phyloP scores from a whole-genome alignment of 2,797 vertebrate species.

The Pantherophis alleghaniensis region DNA sequence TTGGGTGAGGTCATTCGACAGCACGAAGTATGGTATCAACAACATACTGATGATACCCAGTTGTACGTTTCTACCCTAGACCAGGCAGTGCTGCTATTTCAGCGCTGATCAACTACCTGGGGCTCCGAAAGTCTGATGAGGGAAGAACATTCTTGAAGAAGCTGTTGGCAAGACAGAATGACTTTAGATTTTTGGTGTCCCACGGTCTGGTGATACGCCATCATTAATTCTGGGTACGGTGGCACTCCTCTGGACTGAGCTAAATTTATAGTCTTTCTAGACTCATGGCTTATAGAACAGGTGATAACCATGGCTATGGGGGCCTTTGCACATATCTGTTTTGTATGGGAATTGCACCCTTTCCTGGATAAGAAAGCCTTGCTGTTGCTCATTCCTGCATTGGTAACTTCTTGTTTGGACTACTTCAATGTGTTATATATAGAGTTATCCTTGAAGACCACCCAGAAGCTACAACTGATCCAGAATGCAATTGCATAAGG shows the following conservation, averaged over 20 bases:
- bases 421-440: background rate
- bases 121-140: background rate
- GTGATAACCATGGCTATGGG: background rate
- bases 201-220: background rate
- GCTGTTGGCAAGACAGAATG: background rate
- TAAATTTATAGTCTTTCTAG: background rate
- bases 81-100: background rate
- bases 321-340: background rate
- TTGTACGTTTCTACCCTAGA: background rate
- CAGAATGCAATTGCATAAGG: background rate
- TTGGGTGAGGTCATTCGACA: background rate
- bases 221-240: background rate
- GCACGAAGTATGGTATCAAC: background rate
- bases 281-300: background rate
- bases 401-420: background rate
- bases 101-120: background rate
- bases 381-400: background rate
- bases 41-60: background rate
- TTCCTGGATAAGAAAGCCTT: background rate
- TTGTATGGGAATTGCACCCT: background rate
- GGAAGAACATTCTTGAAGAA: background rate
- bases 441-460: background rate
- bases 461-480: background rate
- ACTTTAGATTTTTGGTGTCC: no score
- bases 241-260: background rate